phyloP scores from a whole-genome alignment of 2,797 vertebrate genomes.

The Monodelphis domestica region DNA sequence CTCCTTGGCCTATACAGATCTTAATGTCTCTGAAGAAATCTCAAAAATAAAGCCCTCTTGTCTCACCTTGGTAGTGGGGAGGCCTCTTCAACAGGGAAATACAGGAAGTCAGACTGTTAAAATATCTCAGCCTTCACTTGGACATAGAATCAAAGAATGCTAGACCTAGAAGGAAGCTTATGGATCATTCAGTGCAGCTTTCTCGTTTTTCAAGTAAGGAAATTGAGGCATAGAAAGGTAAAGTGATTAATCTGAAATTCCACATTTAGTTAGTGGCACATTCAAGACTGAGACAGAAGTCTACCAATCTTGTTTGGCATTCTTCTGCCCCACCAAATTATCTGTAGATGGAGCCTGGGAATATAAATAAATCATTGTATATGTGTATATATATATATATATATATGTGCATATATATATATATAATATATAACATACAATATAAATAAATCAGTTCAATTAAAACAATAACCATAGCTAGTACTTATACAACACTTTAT shows the following conservation, averaged over 20 bases:
- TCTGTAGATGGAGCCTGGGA: neutral
- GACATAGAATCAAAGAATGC: neutral
- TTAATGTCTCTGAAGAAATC: neutral
- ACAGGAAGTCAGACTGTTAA: neutral
- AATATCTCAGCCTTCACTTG: neutral
- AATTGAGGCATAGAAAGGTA: neutral
- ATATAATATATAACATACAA: too few relatives aligned
- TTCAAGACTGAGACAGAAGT: neutral
- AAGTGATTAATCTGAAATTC: neutral
- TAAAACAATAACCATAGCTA: neutral
- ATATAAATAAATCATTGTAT: neutral
- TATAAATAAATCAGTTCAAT: neutral
- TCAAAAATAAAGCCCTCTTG: neutral
- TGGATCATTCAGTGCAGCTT: neutral
- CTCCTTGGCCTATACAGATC: neutral
- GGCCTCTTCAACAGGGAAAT: conserved; percentile 17
- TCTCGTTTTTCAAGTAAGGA: neutral
- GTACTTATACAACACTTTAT: neutral
- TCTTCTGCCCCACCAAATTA: neutral
- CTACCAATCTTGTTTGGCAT: neutral
- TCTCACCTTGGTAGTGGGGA: neutral
- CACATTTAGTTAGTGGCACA: neutral
- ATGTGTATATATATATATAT: too few relatives aligned
- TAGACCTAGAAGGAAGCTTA: neutral
- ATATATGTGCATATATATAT: too few relatives aligned